Percentiles rank a stretch among this genome's conserved stretches.
Conservation (phyloP, 2,113 vertebrate species). For the Pedetes capensis region DNA sequence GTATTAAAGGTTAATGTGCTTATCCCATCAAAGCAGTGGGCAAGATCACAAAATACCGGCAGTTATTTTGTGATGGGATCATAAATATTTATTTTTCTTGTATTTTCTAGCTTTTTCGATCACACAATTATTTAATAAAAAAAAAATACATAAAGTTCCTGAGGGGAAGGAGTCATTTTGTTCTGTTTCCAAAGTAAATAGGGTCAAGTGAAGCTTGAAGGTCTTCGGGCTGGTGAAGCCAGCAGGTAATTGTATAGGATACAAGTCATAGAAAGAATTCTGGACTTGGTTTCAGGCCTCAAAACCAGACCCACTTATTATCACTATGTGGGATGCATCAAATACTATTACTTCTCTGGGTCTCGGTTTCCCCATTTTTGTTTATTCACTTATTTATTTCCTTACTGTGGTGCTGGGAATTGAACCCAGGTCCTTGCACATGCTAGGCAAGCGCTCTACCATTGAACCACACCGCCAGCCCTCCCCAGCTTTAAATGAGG, state of each 20-base stretch:
- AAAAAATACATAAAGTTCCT: neutral
- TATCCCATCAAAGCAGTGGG: neutral
- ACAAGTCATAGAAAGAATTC: neutral
- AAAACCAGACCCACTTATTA: neutral
- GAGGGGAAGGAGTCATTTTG: neutral
- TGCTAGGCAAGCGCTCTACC: neutral
- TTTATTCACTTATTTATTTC: too few species aligned
- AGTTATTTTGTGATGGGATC: neutral
- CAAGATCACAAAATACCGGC: neutral
- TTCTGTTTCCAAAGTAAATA: neutral
- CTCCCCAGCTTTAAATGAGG: neutral
- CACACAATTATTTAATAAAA: neutral
- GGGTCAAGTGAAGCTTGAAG: neutral
- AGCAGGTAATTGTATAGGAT: fast-evolving
- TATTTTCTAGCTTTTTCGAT: neutral
- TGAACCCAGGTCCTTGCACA: neutral
- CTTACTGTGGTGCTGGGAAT: neutral
- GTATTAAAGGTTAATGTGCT: neutral
- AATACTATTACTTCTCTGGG: neutral
- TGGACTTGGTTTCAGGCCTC: neutral
- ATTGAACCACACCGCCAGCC: neutral
- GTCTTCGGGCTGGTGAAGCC: neutral
- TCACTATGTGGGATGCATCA: neutral
- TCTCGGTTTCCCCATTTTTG: neutral
- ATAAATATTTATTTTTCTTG: neutral